These are phyloP conservation scores for Aurelia coerulea DNA, from an alignment of 30 jellyfish, hydroid and myxozoan genomes.

Conservation along the genomic window DNA sequence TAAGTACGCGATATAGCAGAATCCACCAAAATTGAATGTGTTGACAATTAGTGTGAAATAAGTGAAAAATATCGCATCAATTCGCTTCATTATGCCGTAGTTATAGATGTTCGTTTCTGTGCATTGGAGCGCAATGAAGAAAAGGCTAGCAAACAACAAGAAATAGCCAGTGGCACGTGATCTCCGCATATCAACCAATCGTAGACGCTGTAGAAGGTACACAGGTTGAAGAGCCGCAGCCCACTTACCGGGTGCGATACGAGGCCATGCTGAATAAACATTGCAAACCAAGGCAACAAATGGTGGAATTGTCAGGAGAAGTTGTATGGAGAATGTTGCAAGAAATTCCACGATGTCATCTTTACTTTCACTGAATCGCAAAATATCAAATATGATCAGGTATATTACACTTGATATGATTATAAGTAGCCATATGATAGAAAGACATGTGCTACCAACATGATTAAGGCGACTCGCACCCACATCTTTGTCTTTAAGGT, in stretches of 20 bases:
- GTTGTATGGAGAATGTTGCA: constrained; percentile 87
- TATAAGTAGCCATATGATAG: constrained; percentile 83
- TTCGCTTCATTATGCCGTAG: constrained; percentile 50
- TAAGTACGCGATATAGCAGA: constrained; percentile 87
- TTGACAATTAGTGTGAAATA: constrained; percentile 83
- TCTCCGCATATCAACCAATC: constrained; percentile 94
- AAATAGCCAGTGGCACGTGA: constrained; percentile 96
- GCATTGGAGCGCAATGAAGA: constrained; percentile 92
- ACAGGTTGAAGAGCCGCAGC: constrained; percentile 93
- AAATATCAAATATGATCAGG: constrained; percentile 61
- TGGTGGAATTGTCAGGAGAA: constrained; percentile 81
- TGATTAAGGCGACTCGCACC: constrained; percentile 98
- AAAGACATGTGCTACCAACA: constrained; percentile 74
- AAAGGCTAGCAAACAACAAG: constrained; percentile 81
- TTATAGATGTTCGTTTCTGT: constrained; percentile 81
- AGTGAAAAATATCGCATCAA: constrained; percentile 74
- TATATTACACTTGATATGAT: constrained; percentile 53
- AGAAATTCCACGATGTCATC: constrained; percentile 90
- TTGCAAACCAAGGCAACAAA: constrained; percentile 75
- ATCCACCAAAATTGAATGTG: constrained; percentile 89
- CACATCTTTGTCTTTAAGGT: constrained; percentile 83
- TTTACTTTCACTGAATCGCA: constrained; percentile 64
- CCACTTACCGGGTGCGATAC: constrained; percentile 97
- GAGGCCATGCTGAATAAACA: constrained; percentile 80
- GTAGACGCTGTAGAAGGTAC: constrained; percentile 95